Evolutionary conservation across 2,797 vertebrate species (phyloP).

Genomic region (Mormyrus proboscirostris): DNA sequence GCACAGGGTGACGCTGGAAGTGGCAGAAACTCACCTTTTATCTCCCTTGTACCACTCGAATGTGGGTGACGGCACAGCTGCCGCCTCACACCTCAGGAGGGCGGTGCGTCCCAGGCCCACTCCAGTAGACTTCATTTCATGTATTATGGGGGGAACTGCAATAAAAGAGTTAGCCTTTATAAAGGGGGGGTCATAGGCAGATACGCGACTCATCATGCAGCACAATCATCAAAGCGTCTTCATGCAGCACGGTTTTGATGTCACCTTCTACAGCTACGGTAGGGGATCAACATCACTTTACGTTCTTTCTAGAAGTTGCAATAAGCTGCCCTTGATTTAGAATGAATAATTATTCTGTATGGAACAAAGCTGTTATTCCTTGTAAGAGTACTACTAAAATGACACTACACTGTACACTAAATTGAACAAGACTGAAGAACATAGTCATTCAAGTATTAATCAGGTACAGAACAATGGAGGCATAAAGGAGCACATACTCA

Average conservation of each 20-base stretch:
- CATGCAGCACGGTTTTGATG: background rate
- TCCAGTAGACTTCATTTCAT: conserved; percentile 88
- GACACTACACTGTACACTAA: background rate
- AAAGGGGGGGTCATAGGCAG: background rate
- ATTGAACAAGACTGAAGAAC: background rate
- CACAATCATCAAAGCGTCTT: background rate
- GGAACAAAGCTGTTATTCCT: background rate
- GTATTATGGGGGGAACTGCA: conserved; percentile 87
- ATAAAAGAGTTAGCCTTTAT: conserved; percentile 29
- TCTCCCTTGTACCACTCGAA: conserved; percentile 98
- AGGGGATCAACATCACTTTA: background rate
- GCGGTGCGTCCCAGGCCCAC: conserved; percentile 80
- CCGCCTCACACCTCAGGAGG: conserved; percentile 87
- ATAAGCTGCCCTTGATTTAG: background rate
- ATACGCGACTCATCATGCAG: background rate
- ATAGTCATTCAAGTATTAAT: background rate
- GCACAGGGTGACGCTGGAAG: background rate
- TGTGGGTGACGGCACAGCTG: conserved; percentile 80
- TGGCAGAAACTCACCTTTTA: conserved; percentile 76
- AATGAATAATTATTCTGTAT: background rate
- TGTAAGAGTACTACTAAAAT: background rate
- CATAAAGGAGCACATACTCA: background rate
- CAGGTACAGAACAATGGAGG: background rate
- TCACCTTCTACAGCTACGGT: background rate
- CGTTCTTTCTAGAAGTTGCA: background rate